Base-by-base conservation (phyloP, 2,888 invertebrate genomes). In the Sepioteuthis lessoniana region DNA sequence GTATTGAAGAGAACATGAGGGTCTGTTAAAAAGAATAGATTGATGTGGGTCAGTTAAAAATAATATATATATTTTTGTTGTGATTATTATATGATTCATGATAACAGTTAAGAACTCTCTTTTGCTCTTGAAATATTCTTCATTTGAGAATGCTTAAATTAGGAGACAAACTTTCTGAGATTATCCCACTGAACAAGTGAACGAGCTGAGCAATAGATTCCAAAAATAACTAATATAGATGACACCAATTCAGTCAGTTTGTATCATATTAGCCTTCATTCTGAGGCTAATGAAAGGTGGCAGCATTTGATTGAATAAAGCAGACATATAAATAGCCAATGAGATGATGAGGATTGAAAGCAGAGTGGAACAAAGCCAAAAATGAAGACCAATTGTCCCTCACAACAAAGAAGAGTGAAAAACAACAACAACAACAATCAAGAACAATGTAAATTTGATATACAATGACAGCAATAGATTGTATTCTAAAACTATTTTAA, bases 181-280 rank as follows among this genome's bases (percentile, higher is more conserved):
- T 76, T 13, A 35, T 76, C n/a, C 76, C 13, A 10, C 25, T 16
- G n/a, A 76, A 4, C 16, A 8, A 76, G 76, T 76, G n/a, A 76
- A 76, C 76, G n/a, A 76, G 7, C 76, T 16, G 76, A n/a, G n/a
- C 76, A 3, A n/a, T 76, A n/a, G 16, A 0, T 13, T 76, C 35
- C n/a, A 10, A 76, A 76, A 76, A 76, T 76, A 76, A n/a, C n/a
- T n/a, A 16, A 76, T 35, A 25, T 4, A 76, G 76, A 76, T 16
- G 76, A 76, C 76, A 76, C n/a, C n/a, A 76, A 76, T 76, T 16
- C 76, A 76, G 19, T 16, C 76, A 76, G n/a, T 19, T n/a, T 76
- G 76, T 76, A 76, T 76, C 76, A 76, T 76, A 19, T 76, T 76
- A 76, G 76, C n/a, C n/a, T n/a, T 76, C 76, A 76, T n/a, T 76